phyloP scores from a whole-genome alignment of 2,888 invertebrate species.

The Melitaea athalia region DNA sequence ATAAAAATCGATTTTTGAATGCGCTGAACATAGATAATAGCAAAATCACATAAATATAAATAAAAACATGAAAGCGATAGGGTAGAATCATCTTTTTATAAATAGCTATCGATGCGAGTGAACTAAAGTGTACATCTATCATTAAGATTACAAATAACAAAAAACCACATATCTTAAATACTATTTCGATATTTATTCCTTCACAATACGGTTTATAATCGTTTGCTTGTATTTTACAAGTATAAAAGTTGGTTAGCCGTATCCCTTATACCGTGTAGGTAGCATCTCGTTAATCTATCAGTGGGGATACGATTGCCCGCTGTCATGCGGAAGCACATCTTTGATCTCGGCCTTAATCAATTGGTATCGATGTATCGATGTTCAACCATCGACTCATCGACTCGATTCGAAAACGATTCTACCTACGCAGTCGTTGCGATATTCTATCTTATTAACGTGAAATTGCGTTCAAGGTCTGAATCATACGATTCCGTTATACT shows the following conservation, averaged over 20 bases:
- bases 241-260: slow-evolving; percentile 23
- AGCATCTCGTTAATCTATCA: slow-evolving; percentile 47
- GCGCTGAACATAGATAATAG: background rate
- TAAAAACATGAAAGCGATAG: slow-evolving; percentile 3
- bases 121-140: slow-evolving; percentile 22
- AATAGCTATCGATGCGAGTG: slow-evolving; percentile 22
- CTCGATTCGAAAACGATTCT: slow-evolving; percentile 60
- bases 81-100: slow-evolving; percentile 18
- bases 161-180: background rate
- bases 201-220: slow-evolving; percentile 13
- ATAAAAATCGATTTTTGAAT: background rate
- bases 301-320: slow-evolving; percentile 46
- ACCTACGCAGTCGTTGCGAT: slow-evolving; percentile 61
- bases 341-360: slow-evolving; percentile 72
- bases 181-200: slow-evolving; percentile 11
- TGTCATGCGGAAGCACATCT: slow-evolving; percentile 72
- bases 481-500: slow-evolving; percentile 40
- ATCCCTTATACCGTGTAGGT: slow-evolving; percentile 40
- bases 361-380: slow-evolving; percentile 65
- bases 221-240: slow-evolving; percentile 11
- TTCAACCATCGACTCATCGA: slow-evolving; percentile 60
- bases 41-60: background rate
- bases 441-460: slow-evolving; percentile 45
- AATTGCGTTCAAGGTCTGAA: slow-evolving; percentile 49
- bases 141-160: slow-evolving; percentile 22